Conservation (phyloP, 2,797 vertebrate species). For the Catostomus latipinnis region DNA sequence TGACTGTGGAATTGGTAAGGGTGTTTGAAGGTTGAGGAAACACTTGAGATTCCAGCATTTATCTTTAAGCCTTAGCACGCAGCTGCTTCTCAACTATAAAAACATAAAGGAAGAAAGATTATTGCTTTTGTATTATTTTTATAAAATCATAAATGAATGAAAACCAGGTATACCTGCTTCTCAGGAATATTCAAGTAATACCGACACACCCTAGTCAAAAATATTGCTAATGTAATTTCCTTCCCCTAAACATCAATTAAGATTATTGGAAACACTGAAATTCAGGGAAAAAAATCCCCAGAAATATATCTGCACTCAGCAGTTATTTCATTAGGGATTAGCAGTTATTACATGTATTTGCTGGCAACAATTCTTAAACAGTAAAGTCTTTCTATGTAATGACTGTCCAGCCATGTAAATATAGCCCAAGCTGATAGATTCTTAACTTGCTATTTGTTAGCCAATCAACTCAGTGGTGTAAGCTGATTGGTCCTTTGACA, state of each 20-base stretch:
- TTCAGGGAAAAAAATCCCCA: no score
- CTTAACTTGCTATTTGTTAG: no score
- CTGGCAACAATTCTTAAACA: no score
- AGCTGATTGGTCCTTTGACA: no score
- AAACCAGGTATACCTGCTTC: slow-evolving; percentile 39
- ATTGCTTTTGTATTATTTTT: slow-evolving; percentile 16
- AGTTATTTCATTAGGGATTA: no score
- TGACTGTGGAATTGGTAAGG: slow-evolving; percentile 31
- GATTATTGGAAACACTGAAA: not conserved
- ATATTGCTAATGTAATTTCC: not conserved
- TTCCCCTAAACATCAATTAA: slow-evolving; percentile 5
- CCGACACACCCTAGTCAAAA: not conserved
- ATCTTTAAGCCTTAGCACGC: slow-evolving; percentile 19
- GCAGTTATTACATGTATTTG: no score
- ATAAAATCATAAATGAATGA: slow-evolving; percentile 44
- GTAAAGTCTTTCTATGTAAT: no score
- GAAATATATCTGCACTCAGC: not conserved
- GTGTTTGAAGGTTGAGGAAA: slow-evolving; percentile 22
- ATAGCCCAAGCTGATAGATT: no score
- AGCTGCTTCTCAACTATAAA: slow-evolving; percentile 6
- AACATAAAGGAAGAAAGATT: slow-evolving; percentile 2
- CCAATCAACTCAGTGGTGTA: no score
- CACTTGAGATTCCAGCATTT: slow-evolving; percentile 15
- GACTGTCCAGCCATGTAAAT: no score
- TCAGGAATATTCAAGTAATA: not conserved